Percentiles rank a stretch among this genome's conserved stretches.
These are phyloP conservation scores for Stictonetta naevosa DNA, from an alignment of 2,113 vertebrate genomes.

Conservation along the genomic window DNA sequence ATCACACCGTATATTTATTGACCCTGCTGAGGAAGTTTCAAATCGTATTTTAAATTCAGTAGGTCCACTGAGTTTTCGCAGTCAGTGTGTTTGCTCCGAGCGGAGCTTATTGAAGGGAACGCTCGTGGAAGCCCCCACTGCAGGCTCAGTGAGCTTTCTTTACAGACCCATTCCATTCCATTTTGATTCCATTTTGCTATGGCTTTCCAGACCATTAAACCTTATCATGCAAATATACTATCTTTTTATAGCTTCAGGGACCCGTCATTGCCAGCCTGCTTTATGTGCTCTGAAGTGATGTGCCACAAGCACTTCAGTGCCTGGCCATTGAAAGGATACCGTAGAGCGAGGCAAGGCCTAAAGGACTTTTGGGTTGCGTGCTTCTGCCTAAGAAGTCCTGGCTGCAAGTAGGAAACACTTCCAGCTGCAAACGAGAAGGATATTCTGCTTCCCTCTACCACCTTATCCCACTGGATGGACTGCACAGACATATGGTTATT, in stretches of 20 bases:
- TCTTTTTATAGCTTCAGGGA: background rate
- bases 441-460: background rate
- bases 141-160: background rate
- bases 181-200: background rate
- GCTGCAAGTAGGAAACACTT: background rate
- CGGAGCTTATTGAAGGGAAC: background rate
- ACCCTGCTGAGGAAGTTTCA: background rate
- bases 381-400: background rate
- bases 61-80: background rate
- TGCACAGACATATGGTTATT: background rate
- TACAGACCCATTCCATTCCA: too few relatives aligned
- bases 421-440: background rate
- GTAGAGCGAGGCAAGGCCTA: background rate
- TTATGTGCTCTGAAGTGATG: background rate
- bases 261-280: background rate
- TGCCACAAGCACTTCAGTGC: background rate
- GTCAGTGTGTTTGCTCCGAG: background rate
- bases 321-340: background rate
- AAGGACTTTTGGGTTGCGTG: background rate
- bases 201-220: conserved; percentile 49
- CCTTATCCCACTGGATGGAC: background rate
- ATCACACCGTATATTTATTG: background rate
- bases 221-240: conserved; percentile 12
- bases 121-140: background rate
- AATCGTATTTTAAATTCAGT: background rate